Conservation (phyloP, 2,797 vertebrate genomes). For the Sus cebifrons region DNA sequence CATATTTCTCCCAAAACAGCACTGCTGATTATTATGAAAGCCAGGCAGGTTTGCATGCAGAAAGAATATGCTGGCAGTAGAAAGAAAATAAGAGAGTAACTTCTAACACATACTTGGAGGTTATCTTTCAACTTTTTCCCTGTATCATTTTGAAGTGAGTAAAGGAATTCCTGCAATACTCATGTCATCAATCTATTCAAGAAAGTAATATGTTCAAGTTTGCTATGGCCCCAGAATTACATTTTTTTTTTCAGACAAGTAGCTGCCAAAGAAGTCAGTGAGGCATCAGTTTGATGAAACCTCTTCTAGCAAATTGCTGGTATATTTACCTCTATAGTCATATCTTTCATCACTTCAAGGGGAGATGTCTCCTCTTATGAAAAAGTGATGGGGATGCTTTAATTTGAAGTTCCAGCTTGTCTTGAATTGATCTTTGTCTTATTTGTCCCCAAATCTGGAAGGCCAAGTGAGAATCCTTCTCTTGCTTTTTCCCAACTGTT, state of each 20-base stretch:
- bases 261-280: constrained; percentile 41
- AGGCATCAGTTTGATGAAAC: constrained; percentile 72
- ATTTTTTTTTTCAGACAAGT: constrained; percentile 59
- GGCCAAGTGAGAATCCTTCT: not conserved
- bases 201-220: constrained; percentile 70
- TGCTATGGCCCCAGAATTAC: constrained; percentile 68
- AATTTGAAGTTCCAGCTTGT: not conserved
- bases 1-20: constrained; percentile 45
- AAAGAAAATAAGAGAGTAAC: constrained; percentile 40
- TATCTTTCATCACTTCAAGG: constrained; percentile 45
- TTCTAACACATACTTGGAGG: not conserved
- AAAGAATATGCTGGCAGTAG: not conserved
- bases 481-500: not conserved
- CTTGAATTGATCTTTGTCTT: constrained; percentile 62
- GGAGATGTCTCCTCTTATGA: not conserved
- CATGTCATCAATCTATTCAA: constrained; percentile 64
- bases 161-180: constrained; percentile 39
- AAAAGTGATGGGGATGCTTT: constrained; percentile 40
- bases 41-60: not conserved
- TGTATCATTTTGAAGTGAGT: constrained; percentile 69
- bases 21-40: constrained; percentile 35
- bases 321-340: not conserved
- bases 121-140: constrained; percentile 3
- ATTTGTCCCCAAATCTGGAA: not conserved
- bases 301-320: constrained; percentile 71